A percentile compares a stretch with the other conserved stretches of the same genome.
These are phyloP conservation scores for Coronaproctus castanopsis DNA, from an alignment of 2,888 invertebrate species.

Conservation along the genomic window DNA sequence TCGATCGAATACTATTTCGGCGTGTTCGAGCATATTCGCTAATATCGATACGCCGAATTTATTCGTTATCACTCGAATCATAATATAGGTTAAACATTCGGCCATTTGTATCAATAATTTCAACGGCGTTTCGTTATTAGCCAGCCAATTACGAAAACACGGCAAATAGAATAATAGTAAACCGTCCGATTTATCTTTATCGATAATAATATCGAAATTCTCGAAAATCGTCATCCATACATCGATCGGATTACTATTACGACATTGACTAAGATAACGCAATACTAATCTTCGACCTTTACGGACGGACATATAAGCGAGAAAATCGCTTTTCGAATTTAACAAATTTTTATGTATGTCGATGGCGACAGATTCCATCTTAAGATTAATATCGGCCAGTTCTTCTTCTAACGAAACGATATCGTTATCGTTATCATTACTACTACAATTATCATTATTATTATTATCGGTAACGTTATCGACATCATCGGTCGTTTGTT, in stretches of 20 bases:
- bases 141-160: slow-evolving; percentile 36
- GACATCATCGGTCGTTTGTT: neutral
- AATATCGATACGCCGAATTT: slow-evolving; percentile 38
- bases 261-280: slow-evolving; percentile 41
- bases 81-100: slow-evolving; percentile 10
- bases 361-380: neutral
- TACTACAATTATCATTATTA: neutral
- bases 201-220: slow-evolving; percentile 35
- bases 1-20: slow-evolving; percentile 24
- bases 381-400: neutral
- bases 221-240: slow-evolving; percentile 40
- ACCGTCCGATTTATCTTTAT: slow-evolving; percentile 33
- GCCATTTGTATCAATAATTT: slow-evolving; percentile 7
- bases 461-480: neutral
- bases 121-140: neutral
- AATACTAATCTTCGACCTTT: slow-evolving; percentile 39
- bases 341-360: neutral
- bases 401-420: neutral
- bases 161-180: slow-evolving; percentile 34
- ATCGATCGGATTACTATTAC: slow-evolving; percentile 28
- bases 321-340: neutral
- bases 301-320: neutral
- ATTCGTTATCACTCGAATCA: slow-evolving; percentile 6
- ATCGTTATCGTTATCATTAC: neutral
- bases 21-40: slow-evolving; percentile 32